These are phyloP conservation scores for Podotricha telesiphe DNA, from an alignment of 2,888 invertebrate species.

Conservation along the genomic window DNA sequence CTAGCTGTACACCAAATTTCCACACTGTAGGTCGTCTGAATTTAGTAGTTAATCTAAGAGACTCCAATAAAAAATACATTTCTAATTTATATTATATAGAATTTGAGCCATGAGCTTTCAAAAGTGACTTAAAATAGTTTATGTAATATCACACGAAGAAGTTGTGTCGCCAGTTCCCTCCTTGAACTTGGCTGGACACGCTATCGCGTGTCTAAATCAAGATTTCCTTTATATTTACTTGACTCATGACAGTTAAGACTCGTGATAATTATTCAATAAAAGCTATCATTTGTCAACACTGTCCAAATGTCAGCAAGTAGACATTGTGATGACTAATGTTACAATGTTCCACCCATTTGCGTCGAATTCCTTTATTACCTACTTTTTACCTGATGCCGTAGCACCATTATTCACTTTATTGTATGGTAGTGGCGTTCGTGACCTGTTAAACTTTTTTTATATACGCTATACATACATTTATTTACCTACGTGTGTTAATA, in stretches of 20 bases:
- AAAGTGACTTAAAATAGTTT: too few relatives aligned
- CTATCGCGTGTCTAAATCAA: constrained; percentile 48
- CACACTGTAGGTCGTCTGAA: too few relatives aligned
- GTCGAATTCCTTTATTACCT: constrained; percentile 71
- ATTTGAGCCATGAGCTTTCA: too few relatives aligned
- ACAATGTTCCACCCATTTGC: constrained; percentile 72
- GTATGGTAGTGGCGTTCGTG: constrained; percentile 61
- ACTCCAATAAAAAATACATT: too few relatives aligned
- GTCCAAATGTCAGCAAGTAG: constrained; percentile 77
- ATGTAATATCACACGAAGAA: too few relatives aligned
- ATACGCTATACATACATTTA: constrained; percentile 1
- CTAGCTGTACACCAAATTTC: too few relatives aligned
- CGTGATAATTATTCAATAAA: constrained; percentile 80
- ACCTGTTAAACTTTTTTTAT: constrained; percentile 47
- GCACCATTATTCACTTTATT: constrained; percentile 75
- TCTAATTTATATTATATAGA: too few relatives aligned
- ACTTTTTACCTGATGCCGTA: constrained; percentile 75
- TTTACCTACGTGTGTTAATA: neutral
- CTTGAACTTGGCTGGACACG: too few relatives aligned
- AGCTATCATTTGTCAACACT: constrained; percentile 75
- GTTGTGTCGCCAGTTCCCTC: too few relatives aligned
- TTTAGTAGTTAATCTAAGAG: too few relatives aligned
- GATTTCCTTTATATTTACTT: constrained; percentile 59
- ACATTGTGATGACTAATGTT: constrained; percentile 77
- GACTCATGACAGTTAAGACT: constrained; percentile 57